Conservation (phyloP, 1,140 invertebrate genomes). For the Papilio helenus region DNA sequence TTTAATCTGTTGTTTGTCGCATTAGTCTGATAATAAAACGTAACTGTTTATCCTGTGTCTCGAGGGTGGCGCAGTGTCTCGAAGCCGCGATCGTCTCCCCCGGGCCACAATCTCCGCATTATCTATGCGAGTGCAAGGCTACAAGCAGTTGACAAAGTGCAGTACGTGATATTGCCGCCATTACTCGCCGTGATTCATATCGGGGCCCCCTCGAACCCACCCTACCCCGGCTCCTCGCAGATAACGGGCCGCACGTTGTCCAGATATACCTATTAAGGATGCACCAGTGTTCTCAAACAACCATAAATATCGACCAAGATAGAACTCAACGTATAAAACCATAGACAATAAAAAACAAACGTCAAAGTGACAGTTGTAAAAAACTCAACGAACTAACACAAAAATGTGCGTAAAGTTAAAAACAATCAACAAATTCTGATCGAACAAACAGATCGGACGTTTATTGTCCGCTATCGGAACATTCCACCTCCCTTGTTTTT, state of each 20-base stretch:
- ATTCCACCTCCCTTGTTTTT: conserved; percentile 81
- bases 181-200: conserved; percentile 81
- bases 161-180: conserved; percentile 82
- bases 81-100: conserved; percentile 61
- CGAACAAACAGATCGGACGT: conserved; percentile 75
- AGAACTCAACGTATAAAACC: conserved; percentile 30
- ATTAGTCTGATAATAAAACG: conserved; percentile 1
- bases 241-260: conserved; percentile 74
- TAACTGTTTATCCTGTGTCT: conserved; percentile 21
- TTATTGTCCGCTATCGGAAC: conserved; percentile 80
- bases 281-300: conserved; percentile 55
- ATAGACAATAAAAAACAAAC: conserved; percentile 54
- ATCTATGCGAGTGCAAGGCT: conserved; percentile 77
- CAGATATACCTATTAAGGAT: conserved; percentile 78
- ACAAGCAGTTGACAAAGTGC: conserved; percentile 81
- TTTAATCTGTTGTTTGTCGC: background rate
- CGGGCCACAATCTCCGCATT: conserved; percentile 72
- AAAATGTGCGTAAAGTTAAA: conserved; percentile 61
- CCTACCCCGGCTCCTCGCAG: conserved; percentile 62
- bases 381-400: conserved; percentile 64
- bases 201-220: conserved; percentile 57
- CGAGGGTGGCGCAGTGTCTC: conserved; percentile 39
- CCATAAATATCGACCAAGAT: conserved; percentile 60
- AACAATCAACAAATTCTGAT: conserved; percentile 79
- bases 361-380: conserved; percentile 62